Evolutionary conservation across 2,797 vertebrate species (phyloP).

Genomic region (Arctocebus calabarensis): DNA sequence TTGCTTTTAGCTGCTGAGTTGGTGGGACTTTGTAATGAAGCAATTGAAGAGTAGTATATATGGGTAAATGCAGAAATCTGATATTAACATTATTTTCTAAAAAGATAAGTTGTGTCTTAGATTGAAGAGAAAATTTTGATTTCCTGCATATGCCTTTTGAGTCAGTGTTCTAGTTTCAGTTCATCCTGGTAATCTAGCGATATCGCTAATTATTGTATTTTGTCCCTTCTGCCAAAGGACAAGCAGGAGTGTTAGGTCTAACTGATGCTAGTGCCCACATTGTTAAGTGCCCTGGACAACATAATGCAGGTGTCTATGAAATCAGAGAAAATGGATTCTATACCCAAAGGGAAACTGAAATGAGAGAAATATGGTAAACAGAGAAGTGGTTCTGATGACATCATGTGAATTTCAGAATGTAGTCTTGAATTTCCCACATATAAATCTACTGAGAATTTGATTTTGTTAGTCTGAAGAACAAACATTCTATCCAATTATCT

Average conservation of each 20-base stretch:
- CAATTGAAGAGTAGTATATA: neutral
- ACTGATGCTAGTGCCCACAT: accelerated
- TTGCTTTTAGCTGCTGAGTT: neutral
- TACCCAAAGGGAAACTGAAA: neutral
- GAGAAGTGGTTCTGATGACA: neutral
- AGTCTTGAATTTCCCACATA: neutral
- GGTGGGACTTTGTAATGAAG: neutral
- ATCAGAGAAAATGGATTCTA: neutral
- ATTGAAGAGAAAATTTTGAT: neutral
- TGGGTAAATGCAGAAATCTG: neutral
- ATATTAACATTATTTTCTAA: neutral
- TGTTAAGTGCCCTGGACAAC: accelerated
- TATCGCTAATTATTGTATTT: neutral
- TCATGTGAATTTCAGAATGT: neutral
- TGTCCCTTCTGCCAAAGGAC: neutral
- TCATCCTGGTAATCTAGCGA: neutral
- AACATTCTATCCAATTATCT: neutral
- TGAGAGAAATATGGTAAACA: neutral
- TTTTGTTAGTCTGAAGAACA: neutral
- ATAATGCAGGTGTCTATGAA: accelerated
- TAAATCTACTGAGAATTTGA: neutral
- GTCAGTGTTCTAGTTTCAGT: neutral
- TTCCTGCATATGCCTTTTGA: neutral
- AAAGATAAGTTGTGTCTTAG: neutral
- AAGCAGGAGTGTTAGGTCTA: neutral